Base-by-base conservation (phyloP, 2,797 vertebrate species). In the Sebastes kiyomatsui region DNA sequence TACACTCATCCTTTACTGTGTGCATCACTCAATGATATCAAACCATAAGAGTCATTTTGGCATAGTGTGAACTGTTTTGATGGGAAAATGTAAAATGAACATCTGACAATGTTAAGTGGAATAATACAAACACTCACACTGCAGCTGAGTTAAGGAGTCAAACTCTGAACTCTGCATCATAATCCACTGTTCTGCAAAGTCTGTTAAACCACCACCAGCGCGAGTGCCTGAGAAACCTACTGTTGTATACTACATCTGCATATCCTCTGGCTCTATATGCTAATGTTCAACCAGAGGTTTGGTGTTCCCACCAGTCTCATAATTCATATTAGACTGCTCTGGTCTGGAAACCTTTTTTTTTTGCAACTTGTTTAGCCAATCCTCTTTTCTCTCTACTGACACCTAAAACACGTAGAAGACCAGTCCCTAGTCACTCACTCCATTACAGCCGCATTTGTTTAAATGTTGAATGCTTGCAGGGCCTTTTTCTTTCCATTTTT, bases 381-480 rank as follows among this genome's bases (percentile, higher is more conserved):
- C 38, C 13, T 62, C 23, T 30, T 58, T 75, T 33, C 42, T 65
- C 62, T 60, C 12, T 13, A 13, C 30, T 74, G 11, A 77, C 54
- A 42, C 23, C 28, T 67, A 23, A 42, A 84, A 58, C 23, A 67
- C 49, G 38, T 25, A 35, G 23, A 23, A 72, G 30, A 79, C 54
- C 25, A 67, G 28, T 91, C 89, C 87, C 88, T 38, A 33, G 82
- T 81, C 71, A 83, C 88, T 67, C 74, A 89, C 75, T 92, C 90
- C 87, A 92, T 94, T 94, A 94, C 92, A 91, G 86, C 90, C 87
- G 90, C 93, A 94, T 93, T 93, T 92, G 92, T 93, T 95, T 95
- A 95, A 95, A 91, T 93, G 93, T 90, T 88, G 91, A 79, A 75
- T 93, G 92, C 90, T 93, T 88, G 80, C 77, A 81, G 92, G 94